phyloP scores from a whole-genome alignment of 2,888 invertebrate genomes.

The Oligia latruncula region DNA sequence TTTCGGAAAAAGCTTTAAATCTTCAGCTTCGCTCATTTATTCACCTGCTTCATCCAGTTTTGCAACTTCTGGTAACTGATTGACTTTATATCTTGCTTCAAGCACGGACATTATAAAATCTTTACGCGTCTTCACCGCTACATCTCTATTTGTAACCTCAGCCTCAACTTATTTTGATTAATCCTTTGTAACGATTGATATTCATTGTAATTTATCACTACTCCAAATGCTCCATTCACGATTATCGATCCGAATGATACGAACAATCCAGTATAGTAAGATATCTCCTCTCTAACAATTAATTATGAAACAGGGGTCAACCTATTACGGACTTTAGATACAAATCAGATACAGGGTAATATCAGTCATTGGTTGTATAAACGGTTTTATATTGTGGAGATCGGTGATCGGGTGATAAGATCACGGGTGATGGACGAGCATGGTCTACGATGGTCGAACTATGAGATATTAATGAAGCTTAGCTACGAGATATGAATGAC shows the following conservation, averaged over 20 bases:
- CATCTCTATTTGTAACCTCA: conserved; percentile 57
- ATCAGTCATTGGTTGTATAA: conserved; percentile 85
- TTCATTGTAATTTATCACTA: conserved; percentile 85
- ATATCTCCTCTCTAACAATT: conserved; percentile 62
- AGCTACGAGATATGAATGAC: conserved; percentile 60
- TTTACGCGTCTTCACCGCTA: conserved; percentile 13
- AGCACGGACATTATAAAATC: background rate
- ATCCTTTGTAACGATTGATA: conserved; percentile 87
- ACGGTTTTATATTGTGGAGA: conserved; percentile 88
- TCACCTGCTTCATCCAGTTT: background rate
- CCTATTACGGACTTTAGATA: conserved; percentile 77
- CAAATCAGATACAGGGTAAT: conserved; percentile 84
- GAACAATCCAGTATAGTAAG: conserved; percentile 71
- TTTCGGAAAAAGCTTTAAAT: background rate
- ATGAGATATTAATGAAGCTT: conserved; percentile 79
- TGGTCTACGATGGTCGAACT: conserved; percentile 74
- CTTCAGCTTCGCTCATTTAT: background rate
- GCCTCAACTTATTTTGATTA: conserved; percentile 82
- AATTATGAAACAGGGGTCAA: conserved; percentile 67
- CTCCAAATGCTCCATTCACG: conserved; percentile 86
- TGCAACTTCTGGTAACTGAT: background rate
- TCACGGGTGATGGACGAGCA: conserved; percentile 85
- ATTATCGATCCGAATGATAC: conserved; percentile 82
- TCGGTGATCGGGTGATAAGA: conserved; percentile 85
- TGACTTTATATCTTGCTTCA: background rate